These are phyloP conservation scores for Synergus itoensis DNA, from an alignment of 2,888 invertebrate genomes.

Conservation along the genomic window DNA sequence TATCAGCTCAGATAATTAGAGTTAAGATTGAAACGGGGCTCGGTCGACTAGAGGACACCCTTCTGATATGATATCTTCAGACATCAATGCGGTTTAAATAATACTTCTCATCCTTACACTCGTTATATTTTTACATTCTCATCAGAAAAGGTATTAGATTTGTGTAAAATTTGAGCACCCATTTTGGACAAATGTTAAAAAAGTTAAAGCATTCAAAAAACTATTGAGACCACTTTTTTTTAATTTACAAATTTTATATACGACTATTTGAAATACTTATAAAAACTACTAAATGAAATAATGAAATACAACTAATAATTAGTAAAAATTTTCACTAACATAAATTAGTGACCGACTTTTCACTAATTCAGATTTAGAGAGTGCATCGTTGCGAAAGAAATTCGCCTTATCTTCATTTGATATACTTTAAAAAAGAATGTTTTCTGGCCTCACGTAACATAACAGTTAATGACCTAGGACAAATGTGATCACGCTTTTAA, in stretches of 20 bases:
- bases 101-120: neutral
- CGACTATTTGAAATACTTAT: no score
- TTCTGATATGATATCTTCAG: conserved; percentile 67
- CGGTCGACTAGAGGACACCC: conserved; percentile 69
- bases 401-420: neutral
- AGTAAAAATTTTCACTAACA: no score
- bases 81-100: conserved; percentile 60
- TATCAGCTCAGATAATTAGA: conserved; percentile 70
- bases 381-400: neutral
- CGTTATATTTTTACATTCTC: neutral
- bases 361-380: no score
- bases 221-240: no score
- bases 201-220: no score
- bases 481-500: conserved; percentile 32
- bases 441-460: neutral
- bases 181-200: no score
- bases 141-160: no score
- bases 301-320: no score
- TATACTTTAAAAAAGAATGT: neutral
- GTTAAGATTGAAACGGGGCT: conserved; percentile 68
- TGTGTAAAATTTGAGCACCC: no score
- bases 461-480: conserved; percentile 55
- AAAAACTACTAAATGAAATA: no score
- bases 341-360: no score
- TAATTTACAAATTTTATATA: no score